Evolutionary conservation across 2,888 invertebrate species (phyloP), one percentile per base, ranked within the genome.

Genomic region (Microplitis deprimator): DNA sequence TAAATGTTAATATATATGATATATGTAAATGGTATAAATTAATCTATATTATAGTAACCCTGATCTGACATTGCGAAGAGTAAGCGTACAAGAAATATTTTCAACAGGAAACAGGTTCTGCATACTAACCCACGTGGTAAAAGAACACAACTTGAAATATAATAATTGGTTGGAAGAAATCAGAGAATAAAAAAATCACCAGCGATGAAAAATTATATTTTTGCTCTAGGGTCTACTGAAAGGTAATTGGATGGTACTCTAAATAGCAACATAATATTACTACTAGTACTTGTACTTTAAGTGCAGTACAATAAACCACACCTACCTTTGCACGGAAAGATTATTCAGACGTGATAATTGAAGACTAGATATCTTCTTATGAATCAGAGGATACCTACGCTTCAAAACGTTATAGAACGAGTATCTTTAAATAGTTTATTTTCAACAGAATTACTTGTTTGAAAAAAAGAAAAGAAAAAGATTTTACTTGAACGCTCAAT

Each of bases 271-370:
- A 50, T 50, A 50, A 50, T 50, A 50, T 50, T 50, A 50, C 50
- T 50, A 50, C 50, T 50, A 50, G 50, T 50, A 50, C 50, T 50
- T 50, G 50, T 50, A 50, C 50, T 8, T 50, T 8, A 50, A 50
- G 50, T 50, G 5, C 13, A 50, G 10, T 50, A 50, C 50, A 8
- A 50, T 50, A 50, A 41, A 6, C 41, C 41, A 68, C 41, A 41
- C 17, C 68, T 17, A 68, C 50, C 16, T 17, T 50, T 50, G 50
- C 50, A 40, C 41, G 29, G 20, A 59, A 70, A 70, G n/a, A 70
- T 70, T 70, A 59, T 59, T 70, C 70, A 70, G 59, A 70, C 70
- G 41, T 70, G 70, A 70, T 70, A 70, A 38, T 38, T 60, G 16
- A 50, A 13, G 50, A 13, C 50, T 50, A 50, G 6, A 69, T 41